Percentiles rank a stretch among this genome's conserved stretches.
Conservation (phyloP, 2,113 vertebrate genomes). For the Crotophaga sulcirostris region DNA sequence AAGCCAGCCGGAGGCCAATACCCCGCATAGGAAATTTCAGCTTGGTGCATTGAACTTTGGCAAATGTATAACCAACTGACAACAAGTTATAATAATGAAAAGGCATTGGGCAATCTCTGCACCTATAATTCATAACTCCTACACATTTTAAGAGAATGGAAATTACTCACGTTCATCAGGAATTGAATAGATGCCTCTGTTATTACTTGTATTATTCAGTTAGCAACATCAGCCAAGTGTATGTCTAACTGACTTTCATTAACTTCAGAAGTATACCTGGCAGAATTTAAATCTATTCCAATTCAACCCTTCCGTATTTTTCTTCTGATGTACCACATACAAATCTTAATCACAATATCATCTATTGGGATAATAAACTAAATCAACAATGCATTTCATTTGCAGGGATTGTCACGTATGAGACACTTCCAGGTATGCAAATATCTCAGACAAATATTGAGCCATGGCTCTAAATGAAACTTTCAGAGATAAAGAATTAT, state of each 20-base stretch:
- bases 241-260: constrained; percentile 59
- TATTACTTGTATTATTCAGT: constrained; percentile 65
- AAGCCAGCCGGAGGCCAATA: neutral
- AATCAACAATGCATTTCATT: constrained; percentile 39
- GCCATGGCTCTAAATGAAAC: neutral
- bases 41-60: constrained; percentile 55
- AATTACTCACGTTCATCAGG: constrained; percentile 65
- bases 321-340: neutral
- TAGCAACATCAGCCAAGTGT: constrained; percentile 51
- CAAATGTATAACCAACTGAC: constrained; percentile 59
- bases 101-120: constrained; percentile 53
- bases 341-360: constrained; percentile 13
- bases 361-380: constrained; percentile 42
- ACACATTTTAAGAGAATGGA: constrained; percentile 60
- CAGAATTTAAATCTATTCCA: constrained; percentile 48
- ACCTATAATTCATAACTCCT: constrained; percentile 62
- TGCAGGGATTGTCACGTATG: neutral
- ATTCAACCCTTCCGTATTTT: constrained; percentile 7
- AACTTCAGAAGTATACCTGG: constrained; percentile 46
- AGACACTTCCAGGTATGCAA: constrained; percentile 26
- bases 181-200: constrained; percentile 58
- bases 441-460: constrained; percentile 20
- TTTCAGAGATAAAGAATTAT: constrained; percentile 14
- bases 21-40: neutral
- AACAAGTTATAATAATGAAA: constrained; percentile 54